A percentile compares a stretch with the other conserved stretches of the same genome.
Conservation (phyloP, 53 echinoderm and acorn worm species). For the Actinopyga echinites region DNA sequence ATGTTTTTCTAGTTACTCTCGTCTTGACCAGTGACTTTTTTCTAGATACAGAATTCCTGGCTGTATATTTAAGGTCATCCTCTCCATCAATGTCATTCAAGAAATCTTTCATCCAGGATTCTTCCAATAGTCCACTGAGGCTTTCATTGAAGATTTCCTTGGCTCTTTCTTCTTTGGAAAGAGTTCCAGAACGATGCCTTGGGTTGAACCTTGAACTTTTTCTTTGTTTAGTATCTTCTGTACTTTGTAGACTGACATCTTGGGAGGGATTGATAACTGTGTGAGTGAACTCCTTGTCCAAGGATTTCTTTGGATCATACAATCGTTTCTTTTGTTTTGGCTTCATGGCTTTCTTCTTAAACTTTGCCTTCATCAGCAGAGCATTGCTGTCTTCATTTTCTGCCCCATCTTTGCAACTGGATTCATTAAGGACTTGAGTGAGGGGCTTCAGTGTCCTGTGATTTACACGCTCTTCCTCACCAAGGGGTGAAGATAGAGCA, state of each 20-base stretch:
- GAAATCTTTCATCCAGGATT: slow-evolving; percentile 35
- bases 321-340: slow-evolving; percentile 17
- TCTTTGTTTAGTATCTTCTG: background rate
- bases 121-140: slow-evolving; percentile 23
- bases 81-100: slow-evolving; percentile 31
- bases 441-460: slow-evolving; percentile 17
- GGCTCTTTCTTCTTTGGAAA: background rate
- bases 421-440: slow-evolving; percentile 12
- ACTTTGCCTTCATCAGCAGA: background rate
- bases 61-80: background rate
- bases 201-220: background rate
- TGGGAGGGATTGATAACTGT: background rate
- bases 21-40: background rate
- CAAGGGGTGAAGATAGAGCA: background rate
- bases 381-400: background rate
- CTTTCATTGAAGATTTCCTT: slow-evolving; percentile 8
- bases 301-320: slow-evolving; percentile 25
- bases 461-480: background rate
- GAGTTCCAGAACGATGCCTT: background rate
- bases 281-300: slow-evolving; percentile 27
- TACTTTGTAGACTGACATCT: no score
- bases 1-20: background rate
- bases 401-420: background rate
- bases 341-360: background rate
- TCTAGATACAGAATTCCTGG: background rate